Evolutionary conservation across 1,140 invertebrate species (phyloP).

Genomic region (Kradibia gibbosae): DNA sequence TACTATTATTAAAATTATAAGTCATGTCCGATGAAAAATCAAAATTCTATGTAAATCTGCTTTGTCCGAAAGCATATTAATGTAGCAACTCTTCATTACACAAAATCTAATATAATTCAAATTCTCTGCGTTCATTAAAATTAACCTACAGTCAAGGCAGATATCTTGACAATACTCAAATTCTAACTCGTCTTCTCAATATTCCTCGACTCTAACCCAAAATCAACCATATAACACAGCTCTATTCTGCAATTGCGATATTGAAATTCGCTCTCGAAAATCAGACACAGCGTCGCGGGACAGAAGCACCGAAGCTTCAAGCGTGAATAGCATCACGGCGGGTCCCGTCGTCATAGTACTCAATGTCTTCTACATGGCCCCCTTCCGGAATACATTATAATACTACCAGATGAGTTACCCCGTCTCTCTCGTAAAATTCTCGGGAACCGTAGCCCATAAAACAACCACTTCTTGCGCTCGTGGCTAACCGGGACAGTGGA

Average conservation of each 20-base stretch:
- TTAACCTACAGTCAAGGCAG: too few species aligned
- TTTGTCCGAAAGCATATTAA: too few species aligned
- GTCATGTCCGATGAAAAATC: too few species aligned
- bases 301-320: not conserved
- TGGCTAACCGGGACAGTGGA: not conserved
- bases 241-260: not conserved
- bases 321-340: slow-evolving; percentile 5
- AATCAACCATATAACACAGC: not conserved
- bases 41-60: too few species aligned
- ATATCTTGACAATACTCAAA: too few species aligned
- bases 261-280: slow-evolving; percentile 16
- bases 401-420: not conserved
- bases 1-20: too few species aligned
- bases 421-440: slow-evolving; percentile 16
- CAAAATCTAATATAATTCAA: too few species aligned
- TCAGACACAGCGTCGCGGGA: not conserved
- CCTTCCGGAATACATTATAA: slow-evolving; percentile 36
- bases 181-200: not conserved
- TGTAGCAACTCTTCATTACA: too few species aligned
- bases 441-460: slow-evolving; percentile 35
- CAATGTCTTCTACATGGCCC: not conserved
- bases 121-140: too few species aligned
- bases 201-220: not conserved
- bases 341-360: not conserved
- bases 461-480: slow-evolving; percentile 45